Conservation (phyloP, 2,888 invertebrate species). For the Drosophila birchii region DNA sequence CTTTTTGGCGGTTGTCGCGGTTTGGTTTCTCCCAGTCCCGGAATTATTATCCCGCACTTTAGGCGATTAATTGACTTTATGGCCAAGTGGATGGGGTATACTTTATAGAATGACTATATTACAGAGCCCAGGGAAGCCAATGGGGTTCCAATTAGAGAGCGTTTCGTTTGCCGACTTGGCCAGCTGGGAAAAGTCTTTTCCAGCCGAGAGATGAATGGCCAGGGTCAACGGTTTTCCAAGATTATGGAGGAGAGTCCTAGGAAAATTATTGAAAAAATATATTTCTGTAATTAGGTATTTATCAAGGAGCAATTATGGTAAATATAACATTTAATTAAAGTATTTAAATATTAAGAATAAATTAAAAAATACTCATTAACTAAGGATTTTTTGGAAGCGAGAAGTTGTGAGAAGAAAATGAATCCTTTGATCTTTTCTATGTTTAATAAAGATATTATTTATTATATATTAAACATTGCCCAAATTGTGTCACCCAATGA, state of each 20-base stretch:
- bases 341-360: background rate
- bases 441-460: background rate
- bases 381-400: too few species aligned
- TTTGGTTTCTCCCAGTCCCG: constrained; percentile 64
- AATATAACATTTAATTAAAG: background rate
- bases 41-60: constrained; percentile 72
- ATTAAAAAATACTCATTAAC: background rate
- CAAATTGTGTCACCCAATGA: background rate
- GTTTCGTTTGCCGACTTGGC: constrained; percentile 15
- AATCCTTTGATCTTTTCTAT: too few species aligned
- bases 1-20: constrained; percentile 80
- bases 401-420: background rate
- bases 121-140: constrained; percentile 32
- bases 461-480: background rate
- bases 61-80: constrained; percentile 74
- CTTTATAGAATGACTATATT: constrained; percentile 25
- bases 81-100: constrained; percentile 6
- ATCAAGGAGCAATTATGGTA: background rate
- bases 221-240: background rate
- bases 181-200: constrained; percentile 45
- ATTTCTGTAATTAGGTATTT: background rate
- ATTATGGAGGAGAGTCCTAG: background rate
- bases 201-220: constrained; percentile 17
- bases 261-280: background rate
- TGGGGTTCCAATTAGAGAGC: constrained; percentile 72